Evolutionary conservation across 2,797 vertebrate genomes (phyloP).

Genomic region (Megalops cyprinoides): DNA sequence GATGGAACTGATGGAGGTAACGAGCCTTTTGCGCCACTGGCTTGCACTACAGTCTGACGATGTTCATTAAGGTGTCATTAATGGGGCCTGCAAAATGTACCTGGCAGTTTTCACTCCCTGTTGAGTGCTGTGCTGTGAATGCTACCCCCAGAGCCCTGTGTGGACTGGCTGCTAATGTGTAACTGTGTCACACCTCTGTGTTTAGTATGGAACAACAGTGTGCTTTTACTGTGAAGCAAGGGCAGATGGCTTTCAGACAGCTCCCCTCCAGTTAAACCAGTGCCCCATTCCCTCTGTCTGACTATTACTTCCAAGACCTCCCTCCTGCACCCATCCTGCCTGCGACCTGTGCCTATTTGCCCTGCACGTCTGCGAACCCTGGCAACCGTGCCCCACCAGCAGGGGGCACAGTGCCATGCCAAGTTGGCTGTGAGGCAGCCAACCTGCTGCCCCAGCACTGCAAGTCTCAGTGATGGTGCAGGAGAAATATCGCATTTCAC

Average conservation of each 20-base stretch:
- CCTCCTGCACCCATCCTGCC: conserved; percentile 32
- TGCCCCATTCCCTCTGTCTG: conserved; percentile 9
- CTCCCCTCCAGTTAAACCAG: not conserved
- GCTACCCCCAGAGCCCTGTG: not conserved
- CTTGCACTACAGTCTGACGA: too few relatives aligned
- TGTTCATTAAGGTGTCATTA: not conserved
- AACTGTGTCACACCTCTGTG: too few relatives aligned
- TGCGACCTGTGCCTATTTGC: conserved; percentile 55
- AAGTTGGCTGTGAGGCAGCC: conserved; percentile 43
- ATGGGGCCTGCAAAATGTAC: not conserved
- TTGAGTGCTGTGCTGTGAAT: not conserved
- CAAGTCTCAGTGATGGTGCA: conserved; percentile 40
- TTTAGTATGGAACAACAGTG: not conserved
- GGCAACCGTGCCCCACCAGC: conserved; percentile 22
- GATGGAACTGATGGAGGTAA: not conserved
- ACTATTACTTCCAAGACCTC: conserved; percentile 13
- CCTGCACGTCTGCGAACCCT: conserved; percentile 26
- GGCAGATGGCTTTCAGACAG: conserved; percentile 23
- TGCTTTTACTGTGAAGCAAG: not conserved
- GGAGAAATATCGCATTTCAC: conserved; percentile 38
- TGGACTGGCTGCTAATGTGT: too few relatives aligned
- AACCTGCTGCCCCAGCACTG: too few relatives aligned
- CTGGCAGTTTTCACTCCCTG: not conserved
- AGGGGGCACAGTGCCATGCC: conserved; percentile 39
- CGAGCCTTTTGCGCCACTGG: not conserved